Percentiles rank a stretch among this genome's conserved stretches.
phyloP scores from a whole-genome alignment of 2,113 vertebrate genomes.

The Labeo rohita region DNA sequence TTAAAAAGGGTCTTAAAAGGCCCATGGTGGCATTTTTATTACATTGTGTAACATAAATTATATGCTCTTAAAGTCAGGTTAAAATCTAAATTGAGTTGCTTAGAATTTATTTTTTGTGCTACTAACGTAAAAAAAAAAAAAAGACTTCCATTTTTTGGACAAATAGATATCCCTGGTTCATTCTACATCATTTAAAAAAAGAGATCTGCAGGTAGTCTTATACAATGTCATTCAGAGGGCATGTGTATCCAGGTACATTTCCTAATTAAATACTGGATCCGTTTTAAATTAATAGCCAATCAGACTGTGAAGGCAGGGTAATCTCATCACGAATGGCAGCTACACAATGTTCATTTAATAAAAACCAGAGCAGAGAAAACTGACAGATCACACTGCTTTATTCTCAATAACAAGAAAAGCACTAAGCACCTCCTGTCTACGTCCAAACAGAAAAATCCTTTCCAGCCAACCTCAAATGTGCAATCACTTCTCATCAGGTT shows the following conservation, averaged over 20 bases:
- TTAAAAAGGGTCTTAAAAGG: not conserved
- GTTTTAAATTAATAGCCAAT: not conserved
- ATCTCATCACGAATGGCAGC: not conserved
- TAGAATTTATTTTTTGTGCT: not conserved
- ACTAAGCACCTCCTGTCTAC: not conserved
- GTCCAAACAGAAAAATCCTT: not conserved
- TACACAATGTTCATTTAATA: not conserved
- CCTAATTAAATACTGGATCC: not conserved
- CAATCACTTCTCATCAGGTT: not conserved
- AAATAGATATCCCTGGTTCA: not conserved
- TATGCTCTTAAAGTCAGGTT: not conserved
- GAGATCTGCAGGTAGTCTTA: not conserved
- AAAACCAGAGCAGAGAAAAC: constrained; percentile 2
- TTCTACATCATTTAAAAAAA: not conserved
- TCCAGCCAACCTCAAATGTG: not conserved
- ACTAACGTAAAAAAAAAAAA: not conserved
- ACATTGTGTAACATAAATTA: not conserved
- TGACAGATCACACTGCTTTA: not conserved
- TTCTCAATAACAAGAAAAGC: not conserved
- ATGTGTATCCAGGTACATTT: not conserved
- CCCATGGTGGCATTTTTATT: not conserved
- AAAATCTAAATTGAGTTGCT: not conserved
- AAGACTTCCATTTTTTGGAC: not conserved
- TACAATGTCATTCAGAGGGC: not conserved
- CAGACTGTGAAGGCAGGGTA: not conserved